Evolutionary conservation across 1,140 invertebrate species (phyloP), one percentile per base, ranked within the genome.

Genomic region (Nasonia giraulti): DNA sequence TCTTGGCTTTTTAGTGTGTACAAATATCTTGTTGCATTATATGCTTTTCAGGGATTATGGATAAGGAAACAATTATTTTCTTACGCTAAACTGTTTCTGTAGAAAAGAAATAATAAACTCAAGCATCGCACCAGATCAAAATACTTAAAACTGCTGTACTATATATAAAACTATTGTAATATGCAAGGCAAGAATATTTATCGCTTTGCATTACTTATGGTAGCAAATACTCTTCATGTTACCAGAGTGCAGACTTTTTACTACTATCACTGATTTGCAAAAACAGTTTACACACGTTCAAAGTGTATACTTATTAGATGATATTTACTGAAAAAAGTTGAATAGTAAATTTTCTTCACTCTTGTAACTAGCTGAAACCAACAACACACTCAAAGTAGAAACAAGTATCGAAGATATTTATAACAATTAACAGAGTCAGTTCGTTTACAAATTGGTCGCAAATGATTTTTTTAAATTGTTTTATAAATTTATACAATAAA

Each of bases 1-100:
- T 80, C 86, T 82, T 82, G 81, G 81, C 71, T 75, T 76, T 82
- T 82, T 75, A 73, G 55, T 62, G 80, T 82, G 27, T 75, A 82
- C 71, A 74, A 73, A 82, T 82, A 82, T 75, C 27, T 40, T 82
- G 50, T 66, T 82, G 71, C 71, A 82, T 82, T 82, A 37, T 76
- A 82, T 82, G 55, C 47, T 76, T 62, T 82, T 82, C 17, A n/a
- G 50, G 71, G 50, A 75, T 82, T 17, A 62, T 82, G 44, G 31
- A 62, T 73, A 76, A 47, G 8, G 6, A 31, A 37, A 47, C 47
- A 10, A 81, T 73, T 47, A 40, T 73, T 50, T n/a, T 74, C 12
- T 69, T 44, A 79, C 27, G 20, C 27, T 69, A 73, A 81, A 73
- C 33, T 73, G 33, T 75, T 37, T 71, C 44, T 8, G 27, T 82